phyloP scores from a whole-genome alignment of 2,113 vertebrate species.

The Vanacampus margaritifer region DNA sequence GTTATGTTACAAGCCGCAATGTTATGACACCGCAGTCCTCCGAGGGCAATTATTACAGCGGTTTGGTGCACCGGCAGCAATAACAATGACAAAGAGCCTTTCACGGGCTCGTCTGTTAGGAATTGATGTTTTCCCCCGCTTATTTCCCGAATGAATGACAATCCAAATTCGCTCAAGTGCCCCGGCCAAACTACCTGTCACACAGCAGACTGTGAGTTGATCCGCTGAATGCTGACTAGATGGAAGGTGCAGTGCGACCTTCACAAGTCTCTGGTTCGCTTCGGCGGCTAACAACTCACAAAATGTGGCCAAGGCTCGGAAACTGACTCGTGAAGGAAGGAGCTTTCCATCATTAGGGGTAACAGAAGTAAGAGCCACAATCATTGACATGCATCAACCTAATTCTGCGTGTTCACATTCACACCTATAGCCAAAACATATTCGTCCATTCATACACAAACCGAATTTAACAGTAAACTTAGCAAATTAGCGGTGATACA shows the following conservation, averaged over 20 bases:
- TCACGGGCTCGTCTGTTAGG: not conserved
- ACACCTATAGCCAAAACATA: too few species aligned
- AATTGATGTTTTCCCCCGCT: conserved; percentile 1
- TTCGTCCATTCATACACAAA: not conserved
- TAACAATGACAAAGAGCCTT: conserved; percentile 8
- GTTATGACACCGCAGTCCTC: conserved; percentile 3
- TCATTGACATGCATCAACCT: not conserved
- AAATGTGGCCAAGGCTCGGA: not conserved
- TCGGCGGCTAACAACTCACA: not conserved
- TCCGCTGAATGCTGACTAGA: not conserved
- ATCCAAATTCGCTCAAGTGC: conserved; percentile 4
- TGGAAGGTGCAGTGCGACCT: not conserved
- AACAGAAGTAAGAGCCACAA: not conserved
- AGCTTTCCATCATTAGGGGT: not conserved
- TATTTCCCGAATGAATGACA: conserved; percentile 8
- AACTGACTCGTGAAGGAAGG: not conserved
- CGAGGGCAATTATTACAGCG: not conserved
- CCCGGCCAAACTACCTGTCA: conserved; percentile 1
- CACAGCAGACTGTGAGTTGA: not conserved
- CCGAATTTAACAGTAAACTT: too few species aligned
- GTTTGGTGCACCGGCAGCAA: conserved; percentile 2
- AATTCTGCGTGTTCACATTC: not conserved
- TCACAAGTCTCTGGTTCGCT: not conserved
- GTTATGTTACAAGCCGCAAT: not conserved
- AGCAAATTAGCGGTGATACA: too few species aligned